Conservation (phyloP, 1,140 invertebrate species). For the Holcopasites calliopsidis region DNA sequence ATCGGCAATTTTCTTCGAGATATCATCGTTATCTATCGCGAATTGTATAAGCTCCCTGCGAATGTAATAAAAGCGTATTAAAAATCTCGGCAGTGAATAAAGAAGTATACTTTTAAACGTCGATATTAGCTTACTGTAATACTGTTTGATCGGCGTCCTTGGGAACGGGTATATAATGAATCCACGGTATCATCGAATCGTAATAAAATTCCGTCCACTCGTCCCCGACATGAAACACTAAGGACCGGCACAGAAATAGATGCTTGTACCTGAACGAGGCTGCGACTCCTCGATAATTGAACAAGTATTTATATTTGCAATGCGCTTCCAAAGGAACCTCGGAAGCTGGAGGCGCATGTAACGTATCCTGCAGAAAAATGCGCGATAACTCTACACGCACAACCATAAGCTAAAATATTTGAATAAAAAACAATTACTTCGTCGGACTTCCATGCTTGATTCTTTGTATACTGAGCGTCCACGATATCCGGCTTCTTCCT, state of each 20-base stretch:
- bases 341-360: constrained; percentile 88
- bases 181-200: constrained; percentile 93
- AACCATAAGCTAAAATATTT: not conserved
- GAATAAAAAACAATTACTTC: constrained; percentile 78
- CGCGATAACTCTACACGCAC: constrained; percentile 4
- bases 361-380: constrained; percentile 86
- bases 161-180: constrained; percentile 96
- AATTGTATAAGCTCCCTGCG: constrained; percentile 87
- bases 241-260: constrained; percentile 94
- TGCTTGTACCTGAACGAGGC: constrained; percentile 99
- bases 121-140: constrained; percentile 78
- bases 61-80: constrained; percentile 24
- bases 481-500: constrained; percentile 88
- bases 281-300: constrained; percentile 97
- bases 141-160: constrained; percentile 84
- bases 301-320: constrained; percentile 96
- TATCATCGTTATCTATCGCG: constrained; percentile 87
- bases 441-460: constrained; percentile 98
- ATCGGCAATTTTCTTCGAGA: constrained; percentile 90
- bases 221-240: constrained; percentile 97
- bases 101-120: not conserved
- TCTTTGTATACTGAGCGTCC: constrained; percentile 97
- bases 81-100: constrained; percentile 10
- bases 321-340: constrained; percentile 96
- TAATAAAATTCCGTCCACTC: constrained; percentile 99